These are phyloP conservation scores for Varecia variegata DNA, from an alignment of 2,797 vertebrate genomes.

Conservation along the genomic window DNA sequence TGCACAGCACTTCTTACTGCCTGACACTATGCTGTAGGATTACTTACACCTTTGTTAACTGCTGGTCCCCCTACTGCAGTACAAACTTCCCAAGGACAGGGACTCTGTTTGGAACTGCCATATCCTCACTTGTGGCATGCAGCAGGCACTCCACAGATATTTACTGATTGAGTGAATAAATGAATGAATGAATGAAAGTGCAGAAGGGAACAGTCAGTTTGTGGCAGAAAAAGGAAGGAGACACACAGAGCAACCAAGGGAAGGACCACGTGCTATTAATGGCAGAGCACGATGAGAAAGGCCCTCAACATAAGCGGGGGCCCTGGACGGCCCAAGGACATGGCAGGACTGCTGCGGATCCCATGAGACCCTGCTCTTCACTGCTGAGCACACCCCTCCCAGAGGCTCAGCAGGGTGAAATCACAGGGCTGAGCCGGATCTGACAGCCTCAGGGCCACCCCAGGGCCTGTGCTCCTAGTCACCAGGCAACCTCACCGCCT, in stretches of 20 bases:
- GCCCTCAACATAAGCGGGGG: background rate
- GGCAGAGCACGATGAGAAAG: background rate
- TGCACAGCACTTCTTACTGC: background rate
- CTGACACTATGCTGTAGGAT: background rate
- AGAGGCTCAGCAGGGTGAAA: background rate
- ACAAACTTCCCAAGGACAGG: background rate
- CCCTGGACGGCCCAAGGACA: background rate
- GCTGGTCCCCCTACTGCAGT: background rate
- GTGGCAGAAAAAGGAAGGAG: background rate
- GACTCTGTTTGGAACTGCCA: background rate
- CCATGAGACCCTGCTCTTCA: background rate
- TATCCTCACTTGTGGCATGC: rapidly evolving
- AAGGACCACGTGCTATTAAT: background rate
- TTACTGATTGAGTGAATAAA: background rate
- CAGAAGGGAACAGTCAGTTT: background rate
- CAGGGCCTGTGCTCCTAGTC: background rate
- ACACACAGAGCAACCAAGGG: background rate
- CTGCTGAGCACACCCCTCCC: background rate
- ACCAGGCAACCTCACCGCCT: background rate
- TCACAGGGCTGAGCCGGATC: too few relatives aligned
- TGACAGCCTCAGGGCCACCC: background rate
- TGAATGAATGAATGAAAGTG: background rate
- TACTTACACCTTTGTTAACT: background rate
- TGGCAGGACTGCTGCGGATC: background rate
- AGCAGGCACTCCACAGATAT: background rate